Evolutionary conservation across 2,797 vertebrate species (phyloP), one percentile per base, ranked within the genome.

Genomic region (Melanotaenia boesemani): DNA sequence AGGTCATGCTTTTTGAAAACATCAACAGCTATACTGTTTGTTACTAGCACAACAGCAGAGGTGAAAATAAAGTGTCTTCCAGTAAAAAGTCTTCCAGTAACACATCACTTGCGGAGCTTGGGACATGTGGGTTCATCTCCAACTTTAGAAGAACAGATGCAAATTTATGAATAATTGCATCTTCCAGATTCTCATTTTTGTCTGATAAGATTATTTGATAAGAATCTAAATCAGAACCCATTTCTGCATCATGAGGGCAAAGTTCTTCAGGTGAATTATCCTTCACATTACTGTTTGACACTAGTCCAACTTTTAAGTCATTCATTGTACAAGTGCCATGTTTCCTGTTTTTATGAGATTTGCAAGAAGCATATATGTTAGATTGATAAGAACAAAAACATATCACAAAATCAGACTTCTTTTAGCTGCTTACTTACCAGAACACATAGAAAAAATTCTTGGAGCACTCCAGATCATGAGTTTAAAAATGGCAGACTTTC

Each of bases 71-170:
- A 67, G 20, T 67, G 37, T 16, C n/a, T n/a, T n/a, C n/a, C n/a
- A n/a, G n/a, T n/a, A n/a, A n/a, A n/a, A 74, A 57, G 11, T 72
- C 72, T 4, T 61, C 50, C 7, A 61, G 36, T 8, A 67, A 61
- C 26, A 10, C 59, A 41, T 70, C 68, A 62, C 62, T 9, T 16
- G 58, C 41, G 11, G 68, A 61, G 6, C 15, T 13, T 54, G 68
- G 59, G 0, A 62, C 11, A 44, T 67, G 48, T 24, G 46, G 44
- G 24, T 22, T 50, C 24, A 22, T 6, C 9, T 36, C 34, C 34
- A 36, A 36, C 9, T 36, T 36, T 9, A 36, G 36, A 5, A 36
- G 9, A 36, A 36, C 5, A 9, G 34, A 36, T 9, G 34, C 34
- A 36, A 36, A 36, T 58, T 75, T 72, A 50, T 69, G 9, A 20